A percentile compares a stretch with the other conserved stretches of the same genome.
phyloP scores from a whole-genome alignment of 2,888 invertebrate species.

The Drosophila mimica region DNA sequence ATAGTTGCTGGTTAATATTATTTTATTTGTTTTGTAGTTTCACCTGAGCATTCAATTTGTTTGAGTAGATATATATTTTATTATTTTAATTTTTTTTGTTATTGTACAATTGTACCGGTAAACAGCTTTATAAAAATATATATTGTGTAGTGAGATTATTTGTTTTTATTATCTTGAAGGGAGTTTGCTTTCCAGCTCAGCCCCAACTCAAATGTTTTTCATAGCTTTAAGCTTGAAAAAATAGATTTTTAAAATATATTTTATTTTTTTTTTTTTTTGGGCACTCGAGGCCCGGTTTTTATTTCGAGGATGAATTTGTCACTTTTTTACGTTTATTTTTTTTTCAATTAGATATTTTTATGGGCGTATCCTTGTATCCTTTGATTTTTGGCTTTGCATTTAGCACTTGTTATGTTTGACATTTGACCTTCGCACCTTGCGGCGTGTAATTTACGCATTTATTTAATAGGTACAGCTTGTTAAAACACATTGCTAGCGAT shows the following conservation, averaged over 20 bases:
- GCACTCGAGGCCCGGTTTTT: not conserved
- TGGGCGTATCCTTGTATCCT: slow-evolving; percentile 14
- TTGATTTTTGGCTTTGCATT: slow-evolving; percentile 34
- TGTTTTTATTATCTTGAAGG: slow-evolving; percentile 9
- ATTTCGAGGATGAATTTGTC: slow-evolving; percentile 10
- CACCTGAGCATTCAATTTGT: slow-evolving; percentile 68
- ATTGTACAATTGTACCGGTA: slow-evolving; percentile 41
- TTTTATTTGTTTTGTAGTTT: slow-evolving; percentile 29
- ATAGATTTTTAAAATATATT: not conserved
- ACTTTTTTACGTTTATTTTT: slow-evolving; percentile 13
- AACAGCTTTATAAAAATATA: slow-evolving; percentile 71
- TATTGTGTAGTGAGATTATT: slow-evolving; percentile 25
- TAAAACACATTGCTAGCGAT: slow-evolving; percentile 62
- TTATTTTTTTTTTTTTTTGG: not conserved
- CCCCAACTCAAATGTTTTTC: slow-evolving; percentile 19
- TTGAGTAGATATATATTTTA: slow-evolving; percentile 8
- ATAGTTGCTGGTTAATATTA: slow-evolving; percentile 41
- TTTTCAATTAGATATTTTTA: slow-evolving; percentile 1
- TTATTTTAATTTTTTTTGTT: slow-evolving; percentile 13
- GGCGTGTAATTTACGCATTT: slow-evolving; percentile 49
- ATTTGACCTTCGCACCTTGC: slow-evolving; percentile 48
- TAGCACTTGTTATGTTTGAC: slow-evolving; percentile 35
- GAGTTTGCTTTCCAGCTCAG: slow-evolving; percentile 15
- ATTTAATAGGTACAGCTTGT: slow-evolving; percentile 61
- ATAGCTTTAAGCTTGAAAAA: slow-evolving; percentile 8